These are phyloP conservation scores for Borostomias antarcticus DNA, from an alignment of 2,797 vertebrate genomes.

Conservation along the genomic window DNA sequence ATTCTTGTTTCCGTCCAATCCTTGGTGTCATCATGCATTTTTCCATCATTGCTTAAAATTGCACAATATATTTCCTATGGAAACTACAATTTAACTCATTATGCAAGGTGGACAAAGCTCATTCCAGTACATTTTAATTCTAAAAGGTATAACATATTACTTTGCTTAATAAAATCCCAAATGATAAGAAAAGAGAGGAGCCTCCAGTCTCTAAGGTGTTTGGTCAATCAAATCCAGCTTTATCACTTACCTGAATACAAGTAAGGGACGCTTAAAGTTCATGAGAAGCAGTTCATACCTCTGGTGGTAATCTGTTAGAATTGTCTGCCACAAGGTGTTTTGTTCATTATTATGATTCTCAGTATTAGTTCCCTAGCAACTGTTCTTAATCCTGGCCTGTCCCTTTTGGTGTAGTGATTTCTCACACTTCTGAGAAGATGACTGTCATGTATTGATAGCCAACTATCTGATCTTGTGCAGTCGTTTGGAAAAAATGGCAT, in stretches of 20 bases:
- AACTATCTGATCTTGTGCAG: conserved; percentile 42
- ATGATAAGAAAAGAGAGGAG: too few species aligned
- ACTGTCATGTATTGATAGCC: conserved; percentile 50
- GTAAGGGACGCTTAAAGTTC: too few species aligned
- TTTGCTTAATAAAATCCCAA: too few species aligned
- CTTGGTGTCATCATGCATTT: neutral
- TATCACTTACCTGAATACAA: too few species aligned
- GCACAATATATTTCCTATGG: neutral
- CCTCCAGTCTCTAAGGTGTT: too few species aligned
- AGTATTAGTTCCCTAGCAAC: conserved; percentile 60
- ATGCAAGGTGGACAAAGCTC: too few species aligned
- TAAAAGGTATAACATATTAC: too few species aligned
- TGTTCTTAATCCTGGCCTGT: conserved; percentile 36
- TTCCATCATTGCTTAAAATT: neutral
- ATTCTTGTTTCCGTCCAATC: conserved; percentile 35
- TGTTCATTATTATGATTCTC: conserved; percentile 57
- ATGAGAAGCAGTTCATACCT: conserved; percentile 22
- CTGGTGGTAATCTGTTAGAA: conserved; percentile 45
- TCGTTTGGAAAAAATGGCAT: conserved; percentile 29
- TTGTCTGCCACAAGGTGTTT: conserved; percentile 22
- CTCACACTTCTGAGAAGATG: conserved; percentile 41
- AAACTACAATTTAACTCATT: too few species aligned
- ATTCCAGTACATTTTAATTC: too few species aligned
- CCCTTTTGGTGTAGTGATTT: conserved; percentile 20
- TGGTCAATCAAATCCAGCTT: too few species aligned